Base-by-base conservation (phyloP, 2,888 invertebrate genomes). In the Hoplodrina ambigua region DNA sequence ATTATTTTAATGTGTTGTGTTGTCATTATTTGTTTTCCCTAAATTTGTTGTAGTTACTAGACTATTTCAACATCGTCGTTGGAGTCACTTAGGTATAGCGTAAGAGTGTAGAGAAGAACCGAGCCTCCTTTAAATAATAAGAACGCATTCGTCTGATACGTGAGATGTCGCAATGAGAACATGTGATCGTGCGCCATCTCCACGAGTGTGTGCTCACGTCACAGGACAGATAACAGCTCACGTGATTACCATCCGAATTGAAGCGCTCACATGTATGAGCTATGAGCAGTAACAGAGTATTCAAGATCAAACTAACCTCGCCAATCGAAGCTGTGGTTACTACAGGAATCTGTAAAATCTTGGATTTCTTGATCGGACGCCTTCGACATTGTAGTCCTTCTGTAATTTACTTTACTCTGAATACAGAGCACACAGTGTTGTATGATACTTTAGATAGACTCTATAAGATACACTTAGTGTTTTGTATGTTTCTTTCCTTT, bases 161-260 rank as follows among this genome's bases (percentile, higher is more conserved):
- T 25, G 50, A 20, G 55, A 11, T 41, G 25, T n/a, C 8, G 37
- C 20, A 25, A 59, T 59, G n/a, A 41, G 49, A 33, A 30, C 37
- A 37, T 37, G 37, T 8, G 37, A 8, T 1, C 37, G 8, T 37
- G 37, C 8, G 37, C 37, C 41, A 13, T 3, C 41, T 41, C 41
- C 2, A 41, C 4, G 41, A 13, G 41, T 13, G 41, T 2, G 41
- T 41, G 37, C 7, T 37, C 37, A 37, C 37, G 37, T 37, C 37
- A 37, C 37, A 37, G 37, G 10, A 8, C 10, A 37, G 33, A 33
- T 25, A 74, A 71, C 83, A 58, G 66, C 75, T 80, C 87, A 86
- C 88, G 88, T 87, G 85, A 87, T 89, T 86, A 88, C 85, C 87
- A 86, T 89, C 86, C 85, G 87, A 85, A 88, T 82, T 85, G 80